Evolutionary conservation across 1,140 invertebrate species (phyloP), one percentile per base, ranked within the genome.

Genomic region (Lanistes nyassanus): DNA sequence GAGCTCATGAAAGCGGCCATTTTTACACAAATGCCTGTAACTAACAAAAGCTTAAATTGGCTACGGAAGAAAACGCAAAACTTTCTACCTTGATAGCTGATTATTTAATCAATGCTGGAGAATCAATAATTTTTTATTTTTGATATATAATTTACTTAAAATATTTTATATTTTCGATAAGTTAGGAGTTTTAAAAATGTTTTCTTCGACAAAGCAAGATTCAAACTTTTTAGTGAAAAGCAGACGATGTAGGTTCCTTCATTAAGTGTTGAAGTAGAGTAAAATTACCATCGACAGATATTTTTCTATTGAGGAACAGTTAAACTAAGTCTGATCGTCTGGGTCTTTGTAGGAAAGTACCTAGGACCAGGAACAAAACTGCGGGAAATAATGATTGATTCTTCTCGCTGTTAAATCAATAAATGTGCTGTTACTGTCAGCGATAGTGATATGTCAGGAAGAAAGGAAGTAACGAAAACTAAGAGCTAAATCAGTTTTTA

Each of bases 1-100:
- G 21, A 55, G 31, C 26, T 75, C 42, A 34, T 36, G 7, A 68
- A 26, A 65, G 76, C 76, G 26, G 76, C 76, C 76, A 78, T 78
- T 70, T 75, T 75, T 68, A 78, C 68, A 78, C 76, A 78, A 78
- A 78, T 78, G 51, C 68, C 67, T 47, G 53, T 51, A 67, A 60
- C 60, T n/a, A 51, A 31, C 16, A 76, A 60, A 60, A 36, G 29
- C 39, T n/a, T 0, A 56, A 72, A n/a, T 62, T 47, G 21, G 47
- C 19, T 19, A 72, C 70, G 42, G 42, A 47, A 47, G 42, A 55
- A 72, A 58, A 39, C 21, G 60, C 11, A 60, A 60, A 26, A 60
- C 51, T 13, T 53, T 53, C 23, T n/a, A n/a, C n/a, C n/a, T n/a
- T n/a, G 42, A 47, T 47, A 9, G 5, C 9, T 47, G n/a, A 47